Percentiles rank a stretch among this genome's conserved stretches.
phyloP scores from a whole-genome alignment of 2,797 vertebrate genomes.

The Lacerta bilineata region DNA sequence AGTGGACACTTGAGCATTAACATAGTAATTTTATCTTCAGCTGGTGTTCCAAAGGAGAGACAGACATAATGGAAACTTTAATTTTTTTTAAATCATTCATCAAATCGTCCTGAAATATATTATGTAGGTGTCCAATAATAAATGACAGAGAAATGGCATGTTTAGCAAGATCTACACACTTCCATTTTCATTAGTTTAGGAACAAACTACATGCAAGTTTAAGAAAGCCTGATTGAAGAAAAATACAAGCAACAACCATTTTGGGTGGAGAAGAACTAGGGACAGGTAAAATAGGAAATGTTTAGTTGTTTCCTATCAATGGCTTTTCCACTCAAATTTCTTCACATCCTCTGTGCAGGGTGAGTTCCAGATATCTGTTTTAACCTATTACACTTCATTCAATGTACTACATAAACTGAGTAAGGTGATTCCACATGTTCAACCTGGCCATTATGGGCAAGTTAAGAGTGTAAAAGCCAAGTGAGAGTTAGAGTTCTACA shows the following conservation, averaged over 20 bases:
- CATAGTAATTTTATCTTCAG: conserved; percentile 22
- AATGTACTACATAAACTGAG: background rate
- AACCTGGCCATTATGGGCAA: background rate
- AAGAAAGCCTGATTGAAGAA: background rate
- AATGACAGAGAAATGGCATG: background rate
- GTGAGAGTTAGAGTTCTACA: background rate
- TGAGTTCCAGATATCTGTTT: background rate
- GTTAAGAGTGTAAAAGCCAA: background rate
- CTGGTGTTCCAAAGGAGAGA: background rate
- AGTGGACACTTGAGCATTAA: background rate
- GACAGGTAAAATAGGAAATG: background rate
- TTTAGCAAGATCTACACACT: background rate
- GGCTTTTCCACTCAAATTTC: background rate
- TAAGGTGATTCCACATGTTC: background rate
- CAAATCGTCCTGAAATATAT: background rate
- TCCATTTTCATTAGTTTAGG: background rate
- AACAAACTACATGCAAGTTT: background rate
- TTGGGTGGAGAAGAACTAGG: background rate
- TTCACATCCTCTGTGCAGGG: background rate
- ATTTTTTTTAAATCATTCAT: too few species aligned
- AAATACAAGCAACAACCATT: background rate
- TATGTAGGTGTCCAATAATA: background rate
- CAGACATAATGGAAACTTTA: background rate
- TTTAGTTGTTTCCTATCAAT: background rate
- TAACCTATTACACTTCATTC: background rate